Conservation (phyloP, 2,797 vertebrate genomes). For the Perodicticus potto region DNA sequence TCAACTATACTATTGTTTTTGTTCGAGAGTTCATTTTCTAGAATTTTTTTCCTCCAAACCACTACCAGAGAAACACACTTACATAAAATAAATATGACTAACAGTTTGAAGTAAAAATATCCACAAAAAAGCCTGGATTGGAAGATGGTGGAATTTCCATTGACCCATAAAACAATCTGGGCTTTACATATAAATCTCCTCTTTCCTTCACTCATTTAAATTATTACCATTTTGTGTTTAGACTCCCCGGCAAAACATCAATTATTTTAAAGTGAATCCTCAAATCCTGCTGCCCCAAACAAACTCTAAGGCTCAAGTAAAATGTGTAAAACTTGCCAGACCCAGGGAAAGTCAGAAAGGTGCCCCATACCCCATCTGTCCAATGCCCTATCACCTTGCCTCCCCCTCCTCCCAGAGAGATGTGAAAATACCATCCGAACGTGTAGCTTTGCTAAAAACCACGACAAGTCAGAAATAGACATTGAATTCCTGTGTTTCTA, state of each 20-base stretch:
- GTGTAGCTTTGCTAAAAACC: slow-evolving; percentile 9
- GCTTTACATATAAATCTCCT: slow-evolving; percentile 56
- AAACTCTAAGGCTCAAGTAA: background rate
- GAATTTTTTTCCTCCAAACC: background rate
- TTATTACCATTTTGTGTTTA: slow-evolving; percentile 63
- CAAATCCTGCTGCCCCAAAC: slow-evolving; percentile 42
- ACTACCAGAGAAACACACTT: slow-evolving; percentile 58
- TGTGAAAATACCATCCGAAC: background rate
- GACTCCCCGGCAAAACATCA: slow-evolving; percentile 59
- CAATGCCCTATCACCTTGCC: background rate
- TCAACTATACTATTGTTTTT: slow-evolving; percentile 38
- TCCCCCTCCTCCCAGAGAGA: background rate
- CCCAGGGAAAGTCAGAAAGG: background rate
- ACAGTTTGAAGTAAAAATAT: slow-evolving; percentile 74
- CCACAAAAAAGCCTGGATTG: slow-evolving; percentile 40
- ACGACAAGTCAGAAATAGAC: background rate
- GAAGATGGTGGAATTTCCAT: slow-evolving; percentile 56
- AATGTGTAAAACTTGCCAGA: slow-evolving; percentile 47
- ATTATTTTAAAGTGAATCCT: slow-evolving; percentile 67
- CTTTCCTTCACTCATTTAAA: slow-evolving; percentile 69
- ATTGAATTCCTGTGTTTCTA: background rate
- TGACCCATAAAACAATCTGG: slow-evolving; percentile 63
- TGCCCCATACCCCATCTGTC: background rate
- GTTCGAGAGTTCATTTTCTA: slow-evolving; percentile 35
- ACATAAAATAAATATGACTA: slow-evolving; percentile 55